Evolutionary conservation across 2,888 invertebrate genomes (phyloP), one percentile per base, ranked within the genome.

Genomic region (Lymantria dispar): DNA sequence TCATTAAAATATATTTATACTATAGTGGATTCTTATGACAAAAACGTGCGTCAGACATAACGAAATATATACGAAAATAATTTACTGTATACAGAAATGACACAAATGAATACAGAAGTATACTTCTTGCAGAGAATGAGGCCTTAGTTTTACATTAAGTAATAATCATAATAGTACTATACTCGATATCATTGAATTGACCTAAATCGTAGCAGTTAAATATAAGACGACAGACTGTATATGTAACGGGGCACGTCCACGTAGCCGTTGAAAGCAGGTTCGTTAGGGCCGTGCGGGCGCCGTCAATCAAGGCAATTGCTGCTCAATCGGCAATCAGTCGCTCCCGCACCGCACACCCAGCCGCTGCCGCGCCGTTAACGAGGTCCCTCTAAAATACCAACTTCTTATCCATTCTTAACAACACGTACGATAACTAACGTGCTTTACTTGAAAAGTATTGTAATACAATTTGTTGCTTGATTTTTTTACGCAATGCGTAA

Each of bases 231-330:
- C 36, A 50, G 50, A 50, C 42, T 38, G 58, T 14, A 56, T 60
- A 54, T 62, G 64, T 52, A 54, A 67, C 64, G 60, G 55, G 70
- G 76, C 83, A 81, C 83, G 84, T 83, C 78, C 88, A 83, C 78
- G 74, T 52, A 62, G 65, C 76, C 66, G 77, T 72, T 87, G 86
- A 87, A 85, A 89, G 87, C 87, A 79, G 85, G 90, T 86, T 91
- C 91, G 91, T 91, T 92, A 85, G 80, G 74, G 76, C 74, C 70
- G 78, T 76, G 80, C 78, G 79, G 81, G 82, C 85, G 78, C 82
- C 87, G 89, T 91, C 91, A 91, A 91, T 91, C 91, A 90, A 85
- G 87, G 82, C 91, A 90, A 91, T 91, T 88, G 91, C 85, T 86
- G 86, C 85, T 91, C 91, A 91, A 91, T 91, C 90, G 91, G 87